phyloP scores from a whole-genome alignment of 2,888 invertebrate species.

The Agrilus mali region DNA sequence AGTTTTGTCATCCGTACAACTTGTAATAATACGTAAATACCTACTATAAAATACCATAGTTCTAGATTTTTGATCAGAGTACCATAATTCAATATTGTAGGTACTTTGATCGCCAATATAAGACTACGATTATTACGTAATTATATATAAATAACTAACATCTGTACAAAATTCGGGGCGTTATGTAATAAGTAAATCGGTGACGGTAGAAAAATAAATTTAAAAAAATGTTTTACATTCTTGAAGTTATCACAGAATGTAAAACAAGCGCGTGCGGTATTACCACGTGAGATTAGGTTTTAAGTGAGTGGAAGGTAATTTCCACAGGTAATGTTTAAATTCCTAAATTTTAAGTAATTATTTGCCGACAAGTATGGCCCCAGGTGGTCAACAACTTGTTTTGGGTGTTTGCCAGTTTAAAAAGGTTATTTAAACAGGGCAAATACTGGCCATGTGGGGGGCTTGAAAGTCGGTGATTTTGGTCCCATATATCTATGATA shows the following conservation, averaged over 20 bases:
- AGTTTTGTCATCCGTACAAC: constrained; percentile 93
- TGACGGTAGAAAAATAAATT: constrained; percentile 14
- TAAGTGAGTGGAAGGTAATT: constrained; percentile 39
- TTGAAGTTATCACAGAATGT: constrained; percentile 29
- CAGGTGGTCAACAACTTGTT: too few species aligned
- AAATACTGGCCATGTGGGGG: constrained; percentile 12
- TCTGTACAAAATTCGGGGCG: constrained; percentile 3
- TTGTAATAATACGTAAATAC: constrained; percentile 43
- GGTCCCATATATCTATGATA: constrained; percentile 98
- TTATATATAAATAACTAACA: constrained; percentile 1
- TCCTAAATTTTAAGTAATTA: constrained; percentile 25
- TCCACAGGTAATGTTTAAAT: constrained; percentile 27
- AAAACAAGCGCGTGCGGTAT: constrained; percentile 26
- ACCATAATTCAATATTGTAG: constrained; percentile 4
- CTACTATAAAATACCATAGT: constrained; percentile 1
- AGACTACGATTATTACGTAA: neutral
- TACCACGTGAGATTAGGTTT: constrained; percentile 20
- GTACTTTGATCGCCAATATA: constrained; percentile 10
- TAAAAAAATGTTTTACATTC: constrained; percentile 18
- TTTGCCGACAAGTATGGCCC: constrained; percentile 30
- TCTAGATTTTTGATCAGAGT: constrained; percentile 14
- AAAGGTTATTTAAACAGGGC: constrained; percentile 1
- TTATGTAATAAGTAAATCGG: constrained; percentile 5
- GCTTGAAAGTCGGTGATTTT: constrained; percentile 38
- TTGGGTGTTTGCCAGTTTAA: too few species aligned